Conservation (phyloP, 92 coral and sea anemone genomes). For the Siderastrea radians region DNA sequence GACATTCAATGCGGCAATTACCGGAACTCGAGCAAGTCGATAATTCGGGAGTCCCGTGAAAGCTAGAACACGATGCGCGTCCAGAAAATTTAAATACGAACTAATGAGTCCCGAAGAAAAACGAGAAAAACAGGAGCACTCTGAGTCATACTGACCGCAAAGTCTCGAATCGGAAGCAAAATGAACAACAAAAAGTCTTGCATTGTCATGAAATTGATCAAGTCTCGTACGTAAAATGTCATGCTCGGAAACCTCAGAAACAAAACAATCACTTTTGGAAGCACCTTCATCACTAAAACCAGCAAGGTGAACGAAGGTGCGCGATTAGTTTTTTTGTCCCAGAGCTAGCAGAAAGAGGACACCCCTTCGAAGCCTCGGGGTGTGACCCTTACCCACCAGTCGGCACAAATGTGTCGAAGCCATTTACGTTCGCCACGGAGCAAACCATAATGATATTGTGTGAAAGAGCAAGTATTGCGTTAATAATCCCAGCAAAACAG, state of each 20-base stretch:
- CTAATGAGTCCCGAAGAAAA: no score
- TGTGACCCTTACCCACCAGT: constrained; percentile 1
- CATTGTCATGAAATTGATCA: constrained; percentile 9
- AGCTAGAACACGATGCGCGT: no score
- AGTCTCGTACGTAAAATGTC: constrained; percentile 15
- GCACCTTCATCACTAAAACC: constrained; percentile 26
- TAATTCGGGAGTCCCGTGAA: background rate
- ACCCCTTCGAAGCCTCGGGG: constrained; percentile 16
- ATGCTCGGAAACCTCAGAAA: constrained; percentile 3
- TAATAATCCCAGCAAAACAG: constrained; percentile 43
- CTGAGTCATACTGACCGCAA: background rate
- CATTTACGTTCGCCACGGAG: constrained; percentile 26
- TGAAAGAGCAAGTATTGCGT: background rate
- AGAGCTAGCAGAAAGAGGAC: constrained; percentile 12
- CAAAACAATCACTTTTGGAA: background rate
- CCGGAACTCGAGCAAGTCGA: background rate
- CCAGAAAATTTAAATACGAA: no score
- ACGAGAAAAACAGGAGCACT: no score
- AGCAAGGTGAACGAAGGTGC: constrained; percentile 7
- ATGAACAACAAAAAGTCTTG: background rate
- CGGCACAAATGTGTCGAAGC: background rate
- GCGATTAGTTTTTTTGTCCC: background rate
- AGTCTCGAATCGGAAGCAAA: constrained; percentile 7
- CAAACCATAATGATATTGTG: background rate
- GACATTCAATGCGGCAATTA: background rate